Conservation (phyloP, 1,140 invertebrate genomes). For the Lasioglossum baleicum region DNA sequence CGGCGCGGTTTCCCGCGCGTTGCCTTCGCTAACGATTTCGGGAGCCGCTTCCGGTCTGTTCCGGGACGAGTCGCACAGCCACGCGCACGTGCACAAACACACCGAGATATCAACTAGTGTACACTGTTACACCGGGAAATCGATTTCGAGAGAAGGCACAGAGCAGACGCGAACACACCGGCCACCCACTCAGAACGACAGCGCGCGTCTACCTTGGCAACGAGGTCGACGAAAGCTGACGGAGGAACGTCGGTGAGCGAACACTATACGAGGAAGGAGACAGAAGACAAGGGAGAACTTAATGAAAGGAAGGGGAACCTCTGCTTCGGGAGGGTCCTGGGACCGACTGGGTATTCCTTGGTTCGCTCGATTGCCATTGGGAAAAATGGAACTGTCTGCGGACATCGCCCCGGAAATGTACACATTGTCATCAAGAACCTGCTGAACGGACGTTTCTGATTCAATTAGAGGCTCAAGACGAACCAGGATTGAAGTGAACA, state of each 20-base stretch:
- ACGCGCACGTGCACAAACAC: too few relatives aligned
- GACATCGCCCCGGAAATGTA: too few relatives aligned
- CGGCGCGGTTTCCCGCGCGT: slow-evolving; percentile 8
- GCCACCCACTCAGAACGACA: slow-evolving; percentile 41
- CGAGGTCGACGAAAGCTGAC: slow-evolving; percentile 57
- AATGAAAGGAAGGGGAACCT: slow-evolving; percentile 17
- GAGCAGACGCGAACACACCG: neutral
- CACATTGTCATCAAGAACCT: too few relatives aligned
- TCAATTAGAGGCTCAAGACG: too few relatives aligned
- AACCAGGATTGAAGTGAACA: too few relatives aligned
- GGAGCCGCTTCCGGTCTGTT: too few relatives aligned
- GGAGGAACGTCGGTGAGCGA: slow-evolving; percentile 29
- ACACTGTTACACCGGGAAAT: neutral
- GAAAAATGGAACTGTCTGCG: too few relatives aligned
- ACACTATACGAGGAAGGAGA: slow-evolving; percentile 17
- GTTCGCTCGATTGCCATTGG: too few relatives aligned
- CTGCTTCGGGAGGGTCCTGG: slow-evolving; percentile 21
- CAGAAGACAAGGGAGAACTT: slow-evolving; percentile 14
- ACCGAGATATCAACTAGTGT: too few relatives aligned
- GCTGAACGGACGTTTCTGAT: too few relatives aligned
- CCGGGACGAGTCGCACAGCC: too few relatives aligned
- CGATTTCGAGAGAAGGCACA: neutral
- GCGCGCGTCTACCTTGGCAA: slow-evolving; percentile 55
- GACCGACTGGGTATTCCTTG: neutral
- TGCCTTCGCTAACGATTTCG: neutral